Base-by-base conservation (phyloP, 1,140 invertebrate genomes). In the Grapholita molesta region DNA sequence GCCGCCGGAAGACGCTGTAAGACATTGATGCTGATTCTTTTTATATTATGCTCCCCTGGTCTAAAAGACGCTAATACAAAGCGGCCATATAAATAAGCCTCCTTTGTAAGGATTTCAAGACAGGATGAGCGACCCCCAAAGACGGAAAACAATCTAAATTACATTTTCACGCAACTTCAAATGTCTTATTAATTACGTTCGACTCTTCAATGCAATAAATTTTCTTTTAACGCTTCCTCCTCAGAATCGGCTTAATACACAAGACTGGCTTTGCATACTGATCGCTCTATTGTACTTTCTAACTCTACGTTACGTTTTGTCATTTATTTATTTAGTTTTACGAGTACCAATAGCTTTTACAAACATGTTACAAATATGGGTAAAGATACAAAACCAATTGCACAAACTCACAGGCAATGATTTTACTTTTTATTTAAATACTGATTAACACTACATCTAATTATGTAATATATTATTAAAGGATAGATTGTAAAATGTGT, bases 121-220 rank as follows among this genome's bases (percentile, higher is more conserved):
- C 85, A 89, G 81, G 88, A 86, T 86, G 53, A 57, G 72, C 72
- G 83, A 81, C 89, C 86, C 74, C 86, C 84, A 75, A 74, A 78
- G 74, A 75, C 75, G 75, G 79, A 88, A 91, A 91, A 91, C 89
- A 91, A 91, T 91, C 89, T 91, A 91, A 91, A 91, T 91, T 91
- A 91, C 89, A 90, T 91, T 91, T 91, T 90, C 89, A 91, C 89
- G 89, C 89, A 89, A 91, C 89, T 91, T 89, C 87, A 91, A 90
- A 91, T 90, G 88, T 91, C 89, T 91, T 91, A 91, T 91, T 91
- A 91, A 91, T 91, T 91, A 84, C 87, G 72, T 77, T 77, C 77
- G 89, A 91, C 88, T 91, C 89, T 87, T 89, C 87, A 88, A 89
- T 90, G 89, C 84, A 79, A 90, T 91, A 91, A 89, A 91, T 90